These are phyloP conservation scores for Aphelenchoides fujianensis DNA, from an alignment of 1,140 invertebrate genomes.

Conservation along the genomic window DNA sequence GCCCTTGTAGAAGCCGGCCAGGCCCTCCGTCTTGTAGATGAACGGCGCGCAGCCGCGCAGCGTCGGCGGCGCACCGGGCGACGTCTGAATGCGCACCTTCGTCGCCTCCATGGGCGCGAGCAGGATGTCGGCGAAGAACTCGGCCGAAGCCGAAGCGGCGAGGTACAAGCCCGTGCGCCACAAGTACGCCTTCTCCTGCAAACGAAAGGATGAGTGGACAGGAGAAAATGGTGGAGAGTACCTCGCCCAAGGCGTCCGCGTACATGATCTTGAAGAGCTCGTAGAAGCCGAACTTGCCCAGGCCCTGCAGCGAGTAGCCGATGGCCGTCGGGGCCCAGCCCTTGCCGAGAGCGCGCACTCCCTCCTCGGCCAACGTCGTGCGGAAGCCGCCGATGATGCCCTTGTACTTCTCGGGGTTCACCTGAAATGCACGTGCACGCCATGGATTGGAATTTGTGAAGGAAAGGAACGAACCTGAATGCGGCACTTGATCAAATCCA, in stretches of 20 bases:
- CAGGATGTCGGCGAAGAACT: slow-evolving; percentile 98
- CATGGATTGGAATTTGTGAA: neutral
- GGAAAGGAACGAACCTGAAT: slow-evolving; percentile 84
- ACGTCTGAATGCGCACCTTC: slow-evolving; percentile 94
- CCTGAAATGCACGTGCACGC: slow-evolving; percentile 48
- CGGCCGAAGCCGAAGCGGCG: slow-evolving; percentile 89
- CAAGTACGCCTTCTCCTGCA: slow-evolving; percentile 81
- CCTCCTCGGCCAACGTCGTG: slow-evolving; percentile 78
- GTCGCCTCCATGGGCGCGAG: slow-evolving; percentile 96
- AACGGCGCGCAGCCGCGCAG: slow-evolving; percentile 83
- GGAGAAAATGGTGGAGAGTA: too few species aligned
- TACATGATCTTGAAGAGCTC: slow-evolving; percentile 87
- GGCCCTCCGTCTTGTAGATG: slow-evolving; percentile 69
- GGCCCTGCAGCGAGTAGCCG: slow-evolving; percentile 87
- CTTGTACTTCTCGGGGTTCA: slow-evolving; percentile 85
- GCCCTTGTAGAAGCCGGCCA: slow-evolving; percentile 65
- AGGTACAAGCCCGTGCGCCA: slow-evolving; percentile 90
- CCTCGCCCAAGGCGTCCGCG: slow-evolving; percentile 78
- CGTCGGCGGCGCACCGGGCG: slow-evolving; percentile 84
- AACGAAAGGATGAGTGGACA: too few species aligned
- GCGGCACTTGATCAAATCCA: slow-evolving; percentile 97
- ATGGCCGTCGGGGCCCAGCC: slow-evolving; percentile 98
- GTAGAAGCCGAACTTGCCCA: slow-evolving; percentile 70
- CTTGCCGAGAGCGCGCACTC: slow-evolving; percentile 78
- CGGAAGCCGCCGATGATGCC: slow-evolving; percentile 82